These are phyloP conservation scores for Chrysodeixis includens DNA, from an alignment of 2,888 invertebrate species.

Conservation along the genomic window DNA sequence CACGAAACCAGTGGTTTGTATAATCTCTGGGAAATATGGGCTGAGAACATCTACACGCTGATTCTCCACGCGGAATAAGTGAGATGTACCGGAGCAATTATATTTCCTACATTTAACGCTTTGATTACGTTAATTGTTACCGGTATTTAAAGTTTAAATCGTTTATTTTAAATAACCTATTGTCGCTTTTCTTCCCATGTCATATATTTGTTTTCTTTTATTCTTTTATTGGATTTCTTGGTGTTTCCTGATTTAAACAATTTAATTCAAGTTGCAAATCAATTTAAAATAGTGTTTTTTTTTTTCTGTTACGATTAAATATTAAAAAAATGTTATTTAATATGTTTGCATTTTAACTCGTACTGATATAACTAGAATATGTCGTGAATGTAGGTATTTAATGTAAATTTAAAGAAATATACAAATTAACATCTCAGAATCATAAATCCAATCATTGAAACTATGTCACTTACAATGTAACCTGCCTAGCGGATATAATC, in stretches of 20 bases:
- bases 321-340: too few relatives aligned
- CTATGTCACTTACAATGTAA: background rate
- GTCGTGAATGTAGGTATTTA: too few relatives aligned
- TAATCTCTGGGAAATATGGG: slow-evolving; percentile 46
- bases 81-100: slow-evolving; percentile 6
- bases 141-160: slow-evolving; percentile 1
- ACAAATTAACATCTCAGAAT: background rate
- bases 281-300: too few relatives aligned
- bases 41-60: slow-evolving; percentile 29
- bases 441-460: slow-evolving; percentile 1
- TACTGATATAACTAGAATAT: too few relatives aligned
- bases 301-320: too few relatives aligned
- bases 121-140: slow-evolving; percentile 7
- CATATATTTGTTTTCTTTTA: background rate
- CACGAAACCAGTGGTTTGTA: slow-evolving; percentile 47
- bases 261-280: too few relatives aligned
- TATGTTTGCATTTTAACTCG: too few relatives aligned
- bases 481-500: background rate
- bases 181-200: slow-evolving; percentile 3
- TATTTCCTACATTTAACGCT: background rate
- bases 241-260: background rate
- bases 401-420: too few relatives aligned
- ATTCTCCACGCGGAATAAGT: slow-evolving; percentile 27
- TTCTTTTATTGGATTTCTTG: background rate
- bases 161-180: background rate